Percentiles rank a stretch among this genome's conserved stretches.
Evolutionary conservation across 2,888 invertebrate species (phyloP).

Genomic region (Meteorus colon): DNA sequence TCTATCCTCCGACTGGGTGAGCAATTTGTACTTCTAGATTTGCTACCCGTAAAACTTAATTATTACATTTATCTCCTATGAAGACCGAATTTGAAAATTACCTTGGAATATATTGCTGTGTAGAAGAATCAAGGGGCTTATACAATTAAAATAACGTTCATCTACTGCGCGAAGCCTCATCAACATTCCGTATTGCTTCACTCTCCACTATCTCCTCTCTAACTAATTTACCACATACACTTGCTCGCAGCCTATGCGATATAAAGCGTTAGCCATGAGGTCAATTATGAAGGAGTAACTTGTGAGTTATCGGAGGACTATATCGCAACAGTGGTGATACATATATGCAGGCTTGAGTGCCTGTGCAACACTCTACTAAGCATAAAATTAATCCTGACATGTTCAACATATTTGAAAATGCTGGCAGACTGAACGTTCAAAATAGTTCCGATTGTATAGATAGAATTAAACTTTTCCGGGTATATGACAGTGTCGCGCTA

Average conservation of each 20-base stretch:
- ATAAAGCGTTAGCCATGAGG: constrained; percentile 44
- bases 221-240: neutral
- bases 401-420: neutral
- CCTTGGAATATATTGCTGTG: neutral
- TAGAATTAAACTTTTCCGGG: no score
- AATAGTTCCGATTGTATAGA: no score
- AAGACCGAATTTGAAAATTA: constrained; percentile 13
- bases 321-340: constrained; percentile 23
- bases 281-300: constrained; percentile 53
- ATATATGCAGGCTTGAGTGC: constrained; percentile 7
- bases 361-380: neutral
- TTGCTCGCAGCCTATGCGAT: neutral
- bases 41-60: constrained; percentile 13
- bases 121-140: neutral
- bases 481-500: no score
- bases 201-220: neutral
- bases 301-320: constrained; percentile 51
- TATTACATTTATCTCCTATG: constrained; percentile 16
- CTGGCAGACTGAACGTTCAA: no score
- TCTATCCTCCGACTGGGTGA: neutral
- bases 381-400: constrained; percentile 16
- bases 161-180: neutral
- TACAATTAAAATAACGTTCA: neutral
- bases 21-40: constrained; percentile 4
- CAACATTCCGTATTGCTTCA: neutral